Evolutionary conservation across 2,888 invertebrate genomes (phyloP).

Genomic region (Nymphalis urticae): DNA sequence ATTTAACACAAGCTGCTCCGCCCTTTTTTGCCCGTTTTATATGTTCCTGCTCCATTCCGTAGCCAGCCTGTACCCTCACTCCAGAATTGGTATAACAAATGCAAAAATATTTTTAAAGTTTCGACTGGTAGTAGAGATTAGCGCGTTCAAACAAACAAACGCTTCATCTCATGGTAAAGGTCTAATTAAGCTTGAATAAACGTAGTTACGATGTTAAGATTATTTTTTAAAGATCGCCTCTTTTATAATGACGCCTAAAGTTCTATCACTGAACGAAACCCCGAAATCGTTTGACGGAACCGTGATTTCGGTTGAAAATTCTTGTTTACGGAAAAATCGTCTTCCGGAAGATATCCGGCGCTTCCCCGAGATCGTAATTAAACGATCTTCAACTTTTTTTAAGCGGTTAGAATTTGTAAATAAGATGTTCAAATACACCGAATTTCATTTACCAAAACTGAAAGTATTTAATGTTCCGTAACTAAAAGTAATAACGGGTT

Average conservation of each 20-base stretch:
- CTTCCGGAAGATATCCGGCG: slow-evolving; percentile 42
- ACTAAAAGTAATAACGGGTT: neutral
- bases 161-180: no score
- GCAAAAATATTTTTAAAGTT: no score
- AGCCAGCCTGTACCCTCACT: no score
- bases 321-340: slow-evolving; percentile 43
- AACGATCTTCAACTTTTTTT: slow-evolving; percentile 30
- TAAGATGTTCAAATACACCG: slow-evolving; percentile 24
- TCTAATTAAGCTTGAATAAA: neutral
- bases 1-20: no score
- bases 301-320: slow-evolving; percentile 40
- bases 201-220: neutral
- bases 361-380: slow-evolving; percentile 38
- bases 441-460: slow-evolving; percentile 22
- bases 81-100: no score
- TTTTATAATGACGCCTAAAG: slow-evolving; percentile 37
- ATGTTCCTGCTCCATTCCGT: no score
- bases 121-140: no score
- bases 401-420: slow-evolving; percentile 27
- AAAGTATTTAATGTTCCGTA: slow-evolving; percentile 1
- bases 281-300: slow-evolving; percentile 41
- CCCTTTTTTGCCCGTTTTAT: no score
- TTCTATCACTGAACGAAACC: slow-evolving; percentile 34
- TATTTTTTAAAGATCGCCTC: slow-evolving; percentile 12
- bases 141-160: no score